Base-by-base conservation (phyloP, 2,888 invertebrate species). In the Lymantria dispar region DNA sequence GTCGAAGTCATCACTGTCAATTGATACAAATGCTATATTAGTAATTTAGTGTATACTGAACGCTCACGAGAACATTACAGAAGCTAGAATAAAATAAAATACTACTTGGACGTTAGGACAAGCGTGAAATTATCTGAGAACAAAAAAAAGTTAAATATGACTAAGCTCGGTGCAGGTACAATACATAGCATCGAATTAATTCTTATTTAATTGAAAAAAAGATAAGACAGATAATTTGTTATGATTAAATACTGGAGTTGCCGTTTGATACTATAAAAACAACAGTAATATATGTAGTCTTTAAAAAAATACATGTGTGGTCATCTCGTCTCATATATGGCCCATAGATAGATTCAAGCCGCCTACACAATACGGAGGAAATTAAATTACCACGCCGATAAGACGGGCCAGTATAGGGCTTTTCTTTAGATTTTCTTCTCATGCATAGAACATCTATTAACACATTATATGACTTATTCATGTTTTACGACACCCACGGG, bases 71-170 rank as follows among this genome's bases (percentile, higher is more conserved):
- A 57, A 56, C 46, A 54, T 52, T 50, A 52, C 45, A 59, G 55
- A 55, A 63, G 59, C 50, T 55, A n/a, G 30, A 50, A 57, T 52
- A 55, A 60, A 65, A 64, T 64, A 64, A 59, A 66, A 52, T 62
- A 62, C 56, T 42, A 42, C 56, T 54, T 53, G 52, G 56, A 64
- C 57, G 62, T 68, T 62, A 72, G 64, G 66, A 66, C 58, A 64
- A 62, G 63, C 66, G 63, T 72, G 60, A 67, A 73, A 69, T 72
- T 70, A 73, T 70, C 63, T 50, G 58, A 49, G 62, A 68, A 62
- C 56, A 73, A 73, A 75, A 72, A 70, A 65, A 59, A 60, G 54
- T 55, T 64, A 64, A 67, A 68, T 68, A 62, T 62, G n/a, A 52
- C 54, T 66, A 64, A 62, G 64, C 64, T 64, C 64, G 68, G 60